Evolutionary conservation across 2,113 vertebrate genomes (phyloP).

Genomic region (Manacus vitellinus): DNA sequence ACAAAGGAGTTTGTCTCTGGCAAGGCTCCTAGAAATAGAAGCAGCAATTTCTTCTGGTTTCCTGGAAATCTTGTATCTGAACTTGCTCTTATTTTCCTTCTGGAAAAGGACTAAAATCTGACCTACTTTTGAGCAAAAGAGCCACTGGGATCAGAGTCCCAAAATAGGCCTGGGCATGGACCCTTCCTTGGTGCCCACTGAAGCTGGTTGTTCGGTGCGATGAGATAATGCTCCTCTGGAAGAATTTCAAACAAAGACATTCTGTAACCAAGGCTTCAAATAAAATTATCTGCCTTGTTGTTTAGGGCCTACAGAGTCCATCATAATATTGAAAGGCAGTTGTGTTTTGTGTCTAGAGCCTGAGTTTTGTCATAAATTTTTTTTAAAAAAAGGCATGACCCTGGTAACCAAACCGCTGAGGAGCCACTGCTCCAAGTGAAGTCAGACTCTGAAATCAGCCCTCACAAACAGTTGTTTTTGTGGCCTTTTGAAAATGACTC

Average conservation of each 20-base stretch:
- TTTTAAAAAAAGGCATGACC: background rate
- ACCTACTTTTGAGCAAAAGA: constrained; percentile 34
- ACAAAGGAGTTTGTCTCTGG: constrained; percentile 14
- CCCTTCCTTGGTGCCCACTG: background rate
- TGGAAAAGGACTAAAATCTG: constrained; percentile 22
- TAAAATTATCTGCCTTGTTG: constrained; percentile 41
- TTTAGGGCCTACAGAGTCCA: constrained; percentile 9
- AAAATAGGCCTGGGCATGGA: background rate
- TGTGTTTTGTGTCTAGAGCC: constrained; percentile 27
- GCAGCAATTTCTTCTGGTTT: constrained; percentile 28
- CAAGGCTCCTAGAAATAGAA: constrained; percentile 30
- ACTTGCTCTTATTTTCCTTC: background rate
- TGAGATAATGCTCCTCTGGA: constrained; percentile 33
- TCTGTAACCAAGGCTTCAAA: constrained; percentile 2
- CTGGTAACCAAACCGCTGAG: background rate
- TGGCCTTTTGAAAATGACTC: constrained; percentile 50
- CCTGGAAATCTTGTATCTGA: constrained; percentile 34
- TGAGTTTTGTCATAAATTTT: background rate
- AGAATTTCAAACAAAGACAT: constrained; percentile 33
- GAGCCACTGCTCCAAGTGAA: constrained; percentile 28
- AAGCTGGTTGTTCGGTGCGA: background rate
- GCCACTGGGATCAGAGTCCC: background rate
- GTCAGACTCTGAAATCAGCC: constrained; percentile 61
- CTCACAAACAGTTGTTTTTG: constrained; percentile 43
- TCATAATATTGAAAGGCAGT: constrained; percentile 23